Evolutionary conservation across 2,888 invertebrate species (phyloP), one percentile per base, ranked within the genome.

Genomic region (Eilema caniola): DNA sequence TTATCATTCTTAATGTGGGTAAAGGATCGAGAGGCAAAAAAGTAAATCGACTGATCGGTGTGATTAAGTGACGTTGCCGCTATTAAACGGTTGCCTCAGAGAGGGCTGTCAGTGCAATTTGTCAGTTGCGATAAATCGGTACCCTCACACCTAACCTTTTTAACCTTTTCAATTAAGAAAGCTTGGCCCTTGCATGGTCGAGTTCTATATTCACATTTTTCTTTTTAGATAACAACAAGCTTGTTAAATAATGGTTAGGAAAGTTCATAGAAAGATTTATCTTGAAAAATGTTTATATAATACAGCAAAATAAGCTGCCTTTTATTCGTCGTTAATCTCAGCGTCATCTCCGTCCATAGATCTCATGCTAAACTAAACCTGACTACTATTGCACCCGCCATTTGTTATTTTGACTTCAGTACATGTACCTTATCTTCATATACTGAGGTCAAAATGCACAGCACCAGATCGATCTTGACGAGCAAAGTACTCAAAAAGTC

Each of bases 41-140:
- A 59, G 24, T 59, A 25, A 59, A 59, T 25, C 14, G 25, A 1
- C 25, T 16, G 59, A 59, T 59, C 25, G 25, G 11, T 24, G 59
- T 59, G 59, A 59, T 59, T 59, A 59, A 59, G 24, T 25, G 59
- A 25, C 25, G 14, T 59, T 25, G 24, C 23, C 5, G 59, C 59
- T 59, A 59, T 59, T 59, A 59, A 14, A 59, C 59, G 59, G 25
- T 59, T 59, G 24, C 24, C 12, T 25, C 59, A 20, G 59, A 59
- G 25, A 25, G 59, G 5, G 59, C 59, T 25, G 59, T 59, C 59
- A 59, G 59, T 61, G 28, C 61, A 20, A 47, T 47, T 47, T 47
- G 47, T 47, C 59, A 59, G 59, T 25, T 31, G 57, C 31, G 33
- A 65, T 33, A 66, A 37, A 28, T 60, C n/a, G 25, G 60, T 60